These are phyloP conservation scores for Mactromeris polynyma DNA, from an alignment of 2,888 invertebrate species.

Conservation along the genomic window DNA sequence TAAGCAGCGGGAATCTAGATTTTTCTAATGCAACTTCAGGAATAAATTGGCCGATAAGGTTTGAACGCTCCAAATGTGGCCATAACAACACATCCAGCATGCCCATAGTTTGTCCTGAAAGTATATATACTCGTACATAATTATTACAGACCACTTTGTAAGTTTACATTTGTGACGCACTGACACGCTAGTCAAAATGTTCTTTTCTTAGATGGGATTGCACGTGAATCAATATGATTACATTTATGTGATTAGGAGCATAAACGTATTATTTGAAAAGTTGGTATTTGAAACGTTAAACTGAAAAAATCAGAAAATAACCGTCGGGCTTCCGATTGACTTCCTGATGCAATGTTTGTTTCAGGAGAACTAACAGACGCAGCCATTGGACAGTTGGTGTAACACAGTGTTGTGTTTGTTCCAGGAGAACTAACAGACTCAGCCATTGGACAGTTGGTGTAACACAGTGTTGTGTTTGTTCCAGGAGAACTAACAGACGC, in stretches of 20 bases:
- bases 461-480: too few species aligned
- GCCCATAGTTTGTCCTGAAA: slow-evolving; percentile 58
- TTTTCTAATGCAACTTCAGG: slow-evolving; percentile 37
- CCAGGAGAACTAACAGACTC: too few species aligned
- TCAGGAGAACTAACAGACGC: too few species aligned
- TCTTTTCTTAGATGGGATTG: background rate
- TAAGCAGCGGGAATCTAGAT: slow-evolving; percentile 52
- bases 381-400: too few species aligned
- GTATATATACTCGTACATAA: background rate
- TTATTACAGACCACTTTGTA: background rate
- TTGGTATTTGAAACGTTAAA: background rate
- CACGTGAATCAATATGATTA: background rate
- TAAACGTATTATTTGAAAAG: background rate
- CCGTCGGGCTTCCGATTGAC: too few species aligned
- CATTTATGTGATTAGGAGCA: background rate
- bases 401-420: too few species aligned
- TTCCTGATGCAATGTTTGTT: too few species aligned
- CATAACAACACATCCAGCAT: slow-evolving; percentile 70
- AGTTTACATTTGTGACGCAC: background rate
- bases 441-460: too few species aligned
- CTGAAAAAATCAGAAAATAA: too few species aligned
- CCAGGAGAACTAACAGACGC: too few species aligned
- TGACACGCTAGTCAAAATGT: background rate
- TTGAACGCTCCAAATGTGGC: slow-evolving; percentile 66
- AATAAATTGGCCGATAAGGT: background rate